Base-by-base conservation (phyloP, 2,113 vertebrate genomes). In the Callaeas wilsoni region DNA sequence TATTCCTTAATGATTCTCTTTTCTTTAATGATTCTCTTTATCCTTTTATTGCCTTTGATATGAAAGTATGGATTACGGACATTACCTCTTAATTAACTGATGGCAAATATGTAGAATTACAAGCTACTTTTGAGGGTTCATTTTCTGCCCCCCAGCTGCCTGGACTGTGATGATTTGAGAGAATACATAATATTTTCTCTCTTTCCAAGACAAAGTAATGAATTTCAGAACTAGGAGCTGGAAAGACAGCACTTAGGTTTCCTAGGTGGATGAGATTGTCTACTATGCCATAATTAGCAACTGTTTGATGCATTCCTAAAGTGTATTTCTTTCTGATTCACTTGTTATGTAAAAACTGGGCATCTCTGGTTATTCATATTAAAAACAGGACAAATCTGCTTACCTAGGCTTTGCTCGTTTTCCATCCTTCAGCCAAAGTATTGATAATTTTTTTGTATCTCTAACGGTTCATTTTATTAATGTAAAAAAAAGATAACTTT, bases 391-490 rank as follows among this genome's bases (percentile, higher is more conserved):
- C 26, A 68, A 92, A 93, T 76, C 74, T 80, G 44, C 56, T 95
- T 86, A 42, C 62, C 41, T 76, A 33, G 19, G 30, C 44, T 93
- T 68, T 82, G 52, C 47, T 79, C 29, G 27, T 57, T 83, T 91
- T 74, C 46, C 21, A 39, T 37, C 15, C 17, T 79, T 60, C 70
- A 75, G 68, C 65, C 14, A 87, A 94, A 67, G 84, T 63, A 70
- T n/a, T 39, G 73, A 80, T 17, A 63, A 71, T 57, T 87, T 77
- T 90, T 96, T 79, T 92, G 84, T 96, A 95, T 96, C 80, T 93
- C 84, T 71, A 97, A 82, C 49, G 42, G 80, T 91, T 60, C 46
- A 39, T 95, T 96, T 93, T 93, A 96, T 93, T 97, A 92, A 41
- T 63, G 39, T 59, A n/a, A 65, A 62, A 60, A 96, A 89, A 85